Evolutionary conservation across 2,888 invertebrate genomes (phyloP), one percentile per base, ranked within the genome.

Genomic region (Habroteleia sp.): DNA sequence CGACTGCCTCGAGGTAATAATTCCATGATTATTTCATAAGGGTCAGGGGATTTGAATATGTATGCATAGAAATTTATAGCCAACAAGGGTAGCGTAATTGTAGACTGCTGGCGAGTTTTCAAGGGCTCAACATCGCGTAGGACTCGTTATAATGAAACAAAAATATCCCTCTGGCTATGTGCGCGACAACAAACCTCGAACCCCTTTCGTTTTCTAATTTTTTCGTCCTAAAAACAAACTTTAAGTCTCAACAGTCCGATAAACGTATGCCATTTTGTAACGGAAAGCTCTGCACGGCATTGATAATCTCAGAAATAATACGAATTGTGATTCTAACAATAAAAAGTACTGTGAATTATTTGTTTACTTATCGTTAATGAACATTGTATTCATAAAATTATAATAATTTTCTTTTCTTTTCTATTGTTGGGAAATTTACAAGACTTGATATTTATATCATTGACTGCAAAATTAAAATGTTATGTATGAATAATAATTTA

Each of bases 1-100:
- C 77, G 56, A 79, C 79, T 76, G 79, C 79, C 79, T 73, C 65
- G 77, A 79, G 82, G 81, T 82, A 82, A 87, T 84, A 85, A 85
- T 85, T 84, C 81, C 81, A 85, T 85, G 86, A 85, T 86, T 86
- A 86, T 86, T 85, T 86, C 84, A 85, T 85, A 85, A 85, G 83
- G 80, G 80, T 77, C 77, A 65, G 72, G 65, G 60, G 63, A 66
- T 81, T 82, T 87, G 86, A 86, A 86, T 87, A 87, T 87, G 86
- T 85, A 86, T 85, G 82, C 83, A 82, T 80, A 80, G 82, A 84
- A 85, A 87, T 85, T 87, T 85, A 86, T 84, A 81, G 84, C 81
- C 79, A 76, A 71, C 71, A 74, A 80, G 81, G 80, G 79, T 71
- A 79, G 77, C 77, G 80, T 84, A 81, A 83, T 84, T 84, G 83